Conservation (phyloP, 2,797 vertebrate species). For the Catostomus latipinnis region DNA sequence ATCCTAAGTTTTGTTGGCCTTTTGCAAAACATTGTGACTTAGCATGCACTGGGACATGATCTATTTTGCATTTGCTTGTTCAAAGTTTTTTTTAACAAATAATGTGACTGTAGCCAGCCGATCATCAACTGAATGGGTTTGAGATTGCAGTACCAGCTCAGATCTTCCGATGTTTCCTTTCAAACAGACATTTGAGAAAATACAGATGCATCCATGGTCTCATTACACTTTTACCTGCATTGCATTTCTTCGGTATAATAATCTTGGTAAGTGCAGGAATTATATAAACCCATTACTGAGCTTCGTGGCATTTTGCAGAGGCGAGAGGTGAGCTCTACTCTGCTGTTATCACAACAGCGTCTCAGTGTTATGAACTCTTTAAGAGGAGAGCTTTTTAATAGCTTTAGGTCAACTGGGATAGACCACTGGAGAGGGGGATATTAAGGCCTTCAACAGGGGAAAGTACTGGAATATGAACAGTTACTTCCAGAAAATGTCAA, state of each 20-base stretch:
- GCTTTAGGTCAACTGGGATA: constrained; percentile 80
- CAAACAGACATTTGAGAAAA: constrained; percentile 65
- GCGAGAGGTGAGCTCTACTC: constrained; percentile 80
- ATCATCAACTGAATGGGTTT: not conserved
- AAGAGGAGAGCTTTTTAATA: constrained; percentile 85
- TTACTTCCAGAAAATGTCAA: constrained; percentile 83
- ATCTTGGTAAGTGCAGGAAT: constrained; percentile 84
- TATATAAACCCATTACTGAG: constrained; percentile 85
- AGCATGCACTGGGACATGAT: not conserved
- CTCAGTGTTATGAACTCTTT: constrained; percentile 81
- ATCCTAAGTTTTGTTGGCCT: too few relatives aligned
- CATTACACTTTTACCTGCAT: constrained; percentile 74
- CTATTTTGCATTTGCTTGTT: not conserved
- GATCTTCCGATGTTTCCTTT: constrained; percentile 54
- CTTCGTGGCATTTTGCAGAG: constrained; percentile 82
- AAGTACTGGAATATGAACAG: constrained; percentile 77
- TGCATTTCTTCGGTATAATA: constrained; percentile 72
- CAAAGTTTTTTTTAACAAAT: not conserved
- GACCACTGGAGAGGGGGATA: constrained; percentile 76
- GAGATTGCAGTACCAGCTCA: constrained; percentile 6
- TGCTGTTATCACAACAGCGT: constrained; percentile 82
- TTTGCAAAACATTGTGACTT: not conserved
- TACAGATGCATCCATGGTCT: constrained; percentile 61
- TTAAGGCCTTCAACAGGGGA: constrained; percentile 76
- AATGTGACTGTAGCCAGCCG: not conserved